Percentiles rank a stretch among this genome's conserved stretches.
Conservation (phyloP, 2,113 vertebrate species). For the Chloropsis cyanopogon region DNA sequence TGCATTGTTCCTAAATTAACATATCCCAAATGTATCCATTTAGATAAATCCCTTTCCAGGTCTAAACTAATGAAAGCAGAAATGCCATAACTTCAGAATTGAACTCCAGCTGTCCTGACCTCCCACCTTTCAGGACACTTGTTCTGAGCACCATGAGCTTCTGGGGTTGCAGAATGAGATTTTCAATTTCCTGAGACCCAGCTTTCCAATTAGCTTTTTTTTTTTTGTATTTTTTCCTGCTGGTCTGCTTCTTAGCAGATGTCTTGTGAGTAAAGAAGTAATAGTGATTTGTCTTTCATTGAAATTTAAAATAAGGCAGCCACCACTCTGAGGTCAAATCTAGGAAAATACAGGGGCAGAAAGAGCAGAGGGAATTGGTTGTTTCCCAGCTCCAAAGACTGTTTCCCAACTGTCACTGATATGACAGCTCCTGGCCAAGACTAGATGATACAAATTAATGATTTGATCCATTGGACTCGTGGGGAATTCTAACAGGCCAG, state of each 20-base stretch:
- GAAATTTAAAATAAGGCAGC: not conserved
- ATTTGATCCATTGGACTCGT: not conserved
- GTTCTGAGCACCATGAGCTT: not conserved
- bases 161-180: not conserved
- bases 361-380: not conserved
- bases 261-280: not conserved
- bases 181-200: not conserved
- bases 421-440: not conserved
- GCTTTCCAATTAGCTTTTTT: not conserved
- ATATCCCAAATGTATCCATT: not conserved
- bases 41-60: not conserved
- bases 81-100: not conserved
- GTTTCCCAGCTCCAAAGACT: not conserved
- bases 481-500: not conserved
- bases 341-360: not conserved
- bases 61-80: not conserved
- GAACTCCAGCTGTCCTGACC: not conserved
- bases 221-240: not conserved
- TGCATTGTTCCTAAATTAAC: not conserved
- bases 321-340: not conserved
- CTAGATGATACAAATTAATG: not conserved
- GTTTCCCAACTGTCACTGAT: not conserved
- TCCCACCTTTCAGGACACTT: not conserved
- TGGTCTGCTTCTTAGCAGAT: not conserved
- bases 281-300: not conserved